Evolutionary conservation across 2,113 vertebrate species (phyloP), one percentile per base, ranked within the genome.

Genomic region (Ciconia boyciana): DNA sequence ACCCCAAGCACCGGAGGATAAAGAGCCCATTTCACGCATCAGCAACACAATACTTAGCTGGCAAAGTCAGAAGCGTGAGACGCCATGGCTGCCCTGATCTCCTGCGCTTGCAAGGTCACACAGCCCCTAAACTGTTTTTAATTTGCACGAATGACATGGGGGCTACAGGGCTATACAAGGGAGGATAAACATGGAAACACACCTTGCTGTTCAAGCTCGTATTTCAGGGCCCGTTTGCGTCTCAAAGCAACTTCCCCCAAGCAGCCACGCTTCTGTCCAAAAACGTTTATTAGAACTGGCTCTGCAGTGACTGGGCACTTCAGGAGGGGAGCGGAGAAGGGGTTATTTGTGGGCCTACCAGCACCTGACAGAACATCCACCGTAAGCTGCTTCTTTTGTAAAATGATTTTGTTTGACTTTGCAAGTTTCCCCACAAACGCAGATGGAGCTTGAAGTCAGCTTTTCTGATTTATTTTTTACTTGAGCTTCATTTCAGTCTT

Each of bases 301-400:
- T 22, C 29, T 21, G 3, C 16, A 36, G 41, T 6, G 20, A 25
- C 24, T 0, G 7, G 41, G 31, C 17, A 13, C 14, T 24, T 41
- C 5, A 8, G 11, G 39, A 22, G 17, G n/a, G 24, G 16, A 41
- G 52, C 1, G 0, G 43, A 34, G 43, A 26, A 16, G 13, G 5
- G 21, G 9, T 10, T 20, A 16, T 7, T 31, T 28, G 25, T 18
- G 16, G 31, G 43, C 14, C 7, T 17, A 9, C 14, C 26, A 39
- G 66, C 6, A 16, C 4, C 16, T n/a, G 28, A 14, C 13, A 49
- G 60, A 25, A 31, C 55, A 78, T 5, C 16, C n/a, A 21, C 41
- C 7, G 2, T 10, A 2, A 11, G 4, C 3, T 34, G 16, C 2
- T 76, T 2, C 62, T 10, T 17, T 14, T 24, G 14, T 18, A 74